These are phyloP conservation scores for Daphoenositta chrysoptera DNA, from an alignment of 2,113 vertebrate species.

Conservation along the genomic window DNA sequence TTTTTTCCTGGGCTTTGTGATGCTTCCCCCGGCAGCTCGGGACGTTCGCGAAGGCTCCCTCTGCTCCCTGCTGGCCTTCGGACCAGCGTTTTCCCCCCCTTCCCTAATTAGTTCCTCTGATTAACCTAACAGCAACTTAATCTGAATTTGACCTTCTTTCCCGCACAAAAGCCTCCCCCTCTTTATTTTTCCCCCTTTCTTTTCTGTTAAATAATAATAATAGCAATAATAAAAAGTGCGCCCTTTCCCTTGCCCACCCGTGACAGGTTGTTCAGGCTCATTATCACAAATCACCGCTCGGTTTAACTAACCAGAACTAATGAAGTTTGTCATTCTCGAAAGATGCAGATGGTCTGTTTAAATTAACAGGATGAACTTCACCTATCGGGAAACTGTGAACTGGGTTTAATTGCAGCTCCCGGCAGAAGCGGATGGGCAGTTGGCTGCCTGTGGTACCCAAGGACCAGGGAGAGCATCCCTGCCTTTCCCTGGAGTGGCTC, in stretches of 20 bases:
- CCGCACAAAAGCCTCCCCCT: background rate
- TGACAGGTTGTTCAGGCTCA: slow-evolving; percentile 61
- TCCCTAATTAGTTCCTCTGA: slow-evolving; percentile 40
- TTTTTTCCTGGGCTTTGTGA: background rate
- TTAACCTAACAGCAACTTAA: slow-evolving; percentile 32
- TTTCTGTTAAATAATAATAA: slow-evolving; percentile 48
- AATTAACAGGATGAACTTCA: slow-evolving; percentile 67
- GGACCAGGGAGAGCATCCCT: background rate
- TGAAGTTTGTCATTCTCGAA: slow-evolving; percentile 73
- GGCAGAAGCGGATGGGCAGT: background rate
- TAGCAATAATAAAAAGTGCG: background rate
- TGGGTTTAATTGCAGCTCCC: slow-evolving; percentile 51
- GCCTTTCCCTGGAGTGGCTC: background rate
- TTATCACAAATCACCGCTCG: slow-evolving; percentile 61
- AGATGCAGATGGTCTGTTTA: slow-evolving; percentile 73
- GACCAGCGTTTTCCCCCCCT: background rate
- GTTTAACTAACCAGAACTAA: slow-evolving; percentile 79
- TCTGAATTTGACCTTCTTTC: slow-evolving; percentile 54
- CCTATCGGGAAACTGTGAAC: slow-evolving; percentile 60
- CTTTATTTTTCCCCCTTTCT: background rate
- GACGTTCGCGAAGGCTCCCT: background rate
- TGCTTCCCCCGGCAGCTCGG: background rate
- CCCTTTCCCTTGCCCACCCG: slow-evolving; percentile 10
- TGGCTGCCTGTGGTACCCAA: slow-evolving; percentile 4
- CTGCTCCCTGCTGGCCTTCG: background rate